Conservation (phyloP, 2,888 invertebrate species). For the Eulithis prunata region DNA sequence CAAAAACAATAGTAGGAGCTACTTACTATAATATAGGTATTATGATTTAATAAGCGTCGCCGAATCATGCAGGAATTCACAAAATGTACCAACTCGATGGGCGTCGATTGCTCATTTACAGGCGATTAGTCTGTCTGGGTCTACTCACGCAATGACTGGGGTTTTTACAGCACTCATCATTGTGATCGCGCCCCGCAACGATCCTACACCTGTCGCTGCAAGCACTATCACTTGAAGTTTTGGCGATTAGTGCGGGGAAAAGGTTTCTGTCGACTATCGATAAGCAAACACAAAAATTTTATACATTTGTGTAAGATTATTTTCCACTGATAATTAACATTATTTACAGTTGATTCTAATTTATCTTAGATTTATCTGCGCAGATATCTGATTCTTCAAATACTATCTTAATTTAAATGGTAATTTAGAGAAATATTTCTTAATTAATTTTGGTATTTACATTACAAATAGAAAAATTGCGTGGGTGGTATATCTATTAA, state of each 20-base stretch:
- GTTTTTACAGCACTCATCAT: constrained; percentile 47
- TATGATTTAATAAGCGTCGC: no score
- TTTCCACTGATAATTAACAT: not conserved
- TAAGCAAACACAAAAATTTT: constrained; percentile 5
- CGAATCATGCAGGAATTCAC: constrained; percentile 34
- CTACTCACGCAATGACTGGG: constrained; percentile 50
- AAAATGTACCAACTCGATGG: constrained; percentile 31
- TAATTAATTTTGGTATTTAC: constrained; percentile 20
- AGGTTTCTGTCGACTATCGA: constrained; percentile 29
- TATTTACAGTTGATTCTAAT: not conserved
- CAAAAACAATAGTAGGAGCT: no score
- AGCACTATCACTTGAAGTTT: constrained; percentile 57
- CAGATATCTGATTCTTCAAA: not conserved
- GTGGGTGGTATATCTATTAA: constrained; percentile 29
- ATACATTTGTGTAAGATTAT: no score
- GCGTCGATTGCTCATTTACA: constrained; percentile 45
- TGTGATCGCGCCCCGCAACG: constrained; percentile 30
- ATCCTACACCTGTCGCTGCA: constrained; percentile 68
- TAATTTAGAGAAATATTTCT: constrained; percentile 25
- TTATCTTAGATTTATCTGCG: not conserved
- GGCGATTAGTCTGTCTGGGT: constrained; percentile 49
- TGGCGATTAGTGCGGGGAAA: constrained; percentile 44
- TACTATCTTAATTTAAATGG: constrained; percentile 26
- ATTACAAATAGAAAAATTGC: constrained; percentile 17
- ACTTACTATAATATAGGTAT: no score